Evolutionary conservation across 92 coral and sea anemone species (phyloP), one percentile per base, ranked within the genome.

Genomic region (Paramuricea clavata): DNA sequence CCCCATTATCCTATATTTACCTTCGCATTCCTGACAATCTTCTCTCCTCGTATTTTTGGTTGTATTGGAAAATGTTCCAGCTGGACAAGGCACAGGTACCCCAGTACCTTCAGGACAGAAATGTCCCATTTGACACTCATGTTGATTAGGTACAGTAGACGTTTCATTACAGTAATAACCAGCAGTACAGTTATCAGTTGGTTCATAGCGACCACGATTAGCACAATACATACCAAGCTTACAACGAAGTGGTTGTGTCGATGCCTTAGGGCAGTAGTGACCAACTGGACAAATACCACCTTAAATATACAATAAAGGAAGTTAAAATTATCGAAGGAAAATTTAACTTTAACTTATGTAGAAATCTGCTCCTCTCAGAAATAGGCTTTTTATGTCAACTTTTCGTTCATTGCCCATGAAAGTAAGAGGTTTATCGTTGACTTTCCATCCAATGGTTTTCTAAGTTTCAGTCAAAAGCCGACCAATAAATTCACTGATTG

Each of bases 271-370:
- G 77, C 99, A 96, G 74, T 85, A 96, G 61, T 90, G 90, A 15
- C 99, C 99, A 36, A 95, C 92, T 59, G 99, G 98, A 31, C 99
- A 96, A 65, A 96, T 93, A 74, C 95, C 99, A 81, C 99, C 99
- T 96, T 42, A 19, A 78, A 67, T 12, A 19, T 31, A 81, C 36
- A 61, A 28, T 11, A 62, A 10, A 61, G 12, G 12, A 65, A 30
- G 32, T 60, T 26, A 27, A 3, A 28, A 65, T 65, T 65, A 39
- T 19, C 0, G n/a, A 31, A 65, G 19, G 19, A 60, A 60, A 60
- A 26, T 47, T 47, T 12, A 47, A n/a, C n/a, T n/a, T n/a, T 47
- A 54, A 54, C 2, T 54, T 21, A 54, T 5, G 6, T 54, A 19
- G 27, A 21, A 54, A 54, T 17, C 62, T 17, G 26, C 62, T 19